phyloP scores from a whole-genome alignment of 2,113 vertebrate genomes.

The Carassius carassius region DNA sequence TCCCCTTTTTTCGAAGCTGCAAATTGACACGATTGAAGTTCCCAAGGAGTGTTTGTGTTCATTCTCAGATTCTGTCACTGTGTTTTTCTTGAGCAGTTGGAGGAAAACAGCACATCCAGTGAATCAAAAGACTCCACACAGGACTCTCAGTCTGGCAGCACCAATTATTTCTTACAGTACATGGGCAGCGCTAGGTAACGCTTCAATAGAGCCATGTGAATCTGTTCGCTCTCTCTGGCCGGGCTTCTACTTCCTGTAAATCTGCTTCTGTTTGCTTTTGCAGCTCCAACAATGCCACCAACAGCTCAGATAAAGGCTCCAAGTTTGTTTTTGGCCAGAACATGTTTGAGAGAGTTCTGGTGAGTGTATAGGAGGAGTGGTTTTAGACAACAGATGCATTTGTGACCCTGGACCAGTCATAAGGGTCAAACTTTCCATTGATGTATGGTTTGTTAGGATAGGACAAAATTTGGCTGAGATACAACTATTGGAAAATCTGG shows the following conservation, averaged over 20 bases:
- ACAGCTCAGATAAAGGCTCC: conserved; percentile 83
- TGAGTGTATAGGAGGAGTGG: conserved; percentile 71
- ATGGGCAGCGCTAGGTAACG: conserved; percentile 91
- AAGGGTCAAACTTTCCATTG: no score
- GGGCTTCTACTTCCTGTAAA: neutral
- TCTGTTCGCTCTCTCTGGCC: neutral
- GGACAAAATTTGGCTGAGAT: no score
- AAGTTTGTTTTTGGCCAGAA: conserved; percentile 99
- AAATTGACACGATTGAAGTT: neutral
- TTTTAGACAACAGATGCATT: neutral
- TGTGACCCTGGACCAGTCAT: no score
- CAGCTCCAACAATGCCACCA: conserved; percentile 86
- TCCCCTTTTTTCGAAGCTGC: neutral
- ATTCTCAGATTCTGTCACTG: neutral
- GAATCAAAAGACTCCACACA: conserved; percentile 74
- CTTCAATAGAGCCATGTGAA: neutral
- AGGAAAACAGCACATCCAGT: conserved; percentile 77
- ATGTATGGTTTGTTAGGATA: no score
- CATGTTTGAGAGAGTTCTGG: conserved; percentile 96
- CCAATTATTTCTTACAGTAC: conserved; percentile 97
- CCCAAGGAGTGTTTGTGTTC: neutral
- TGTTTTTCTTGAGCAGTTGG: conserved; percentile 73
- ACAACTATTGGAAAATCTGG: no score
- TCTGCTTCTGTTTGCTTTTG: conserved; percentile 23
- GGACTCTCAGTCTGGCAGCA: conserved; percentile 81